phyloP scores from a whole-genome alignment of 2,797 vertebrate species.

The Pseudopleuronectes americanus region DNA sequence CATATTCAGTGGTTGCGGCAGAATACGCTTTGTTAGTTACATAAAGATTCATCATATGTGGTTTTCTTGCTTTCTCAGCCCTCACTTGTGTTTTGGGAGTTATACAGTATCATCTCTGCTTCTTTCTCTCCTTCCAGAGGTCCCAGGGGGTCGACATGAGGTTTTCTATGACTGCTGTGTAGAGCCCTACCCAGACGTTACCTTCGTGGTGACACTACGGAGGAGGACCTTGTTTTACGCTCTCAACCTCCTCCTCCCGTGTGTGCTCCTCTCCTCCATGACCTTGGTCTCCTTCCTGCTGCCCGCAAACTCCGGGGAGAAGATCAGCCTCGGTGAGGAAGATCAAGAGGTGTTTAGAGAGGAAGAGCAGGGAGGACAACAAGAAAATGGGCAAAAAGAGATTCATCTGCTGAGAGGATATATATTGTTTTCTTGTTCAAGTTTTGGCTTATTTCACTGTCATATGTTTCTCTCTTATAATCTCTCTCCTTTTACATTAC shows the following conservation, averaged over 20 bases:
- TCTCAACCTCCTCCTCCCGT: slow-evolving; percentile 86
- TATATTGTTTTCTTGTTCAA: background rate
- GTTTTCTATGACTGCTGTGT: slow-evolving; percentile 86
- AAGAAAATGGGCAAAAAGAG: slow-evolving; percentile 1
- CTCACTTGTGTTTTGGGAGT: background rate
- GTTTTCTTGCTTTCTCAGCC: background rate
- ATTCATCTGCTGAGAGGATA: background rate
- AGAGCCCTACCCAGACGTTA: slow-evolving; percentile 86
- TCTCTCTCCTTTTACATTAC: slow-evolving; percentile 10
- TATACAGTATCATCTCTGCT: background rate
- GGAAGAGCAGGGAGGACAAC: background rate
- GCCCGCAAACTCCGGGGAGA: slow-evolving; percentile 86
- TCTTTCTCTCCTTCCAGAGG: slow-evolving; percentile 64
- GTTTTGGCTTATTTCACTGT: slow-evolving; percentile 2
- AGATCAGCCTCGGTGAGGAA: slow-evolving; percentile 81
- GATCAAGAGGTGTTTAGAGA: slow-evolving; percentile 6
- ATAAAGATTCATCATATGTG: background rate
- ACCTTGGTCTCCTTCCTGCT: slow-evolving; percentile 85
- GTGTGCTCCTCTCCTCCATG: slow-evolving; percentile 87
- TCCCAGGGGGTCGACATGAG: slow-evolving; percentile 83
- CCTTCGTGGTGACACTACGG: slow-evolving; percentile 85
- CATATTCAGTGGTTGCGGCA: background rate
- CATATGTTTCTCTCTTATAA: slow-evolving; percentile 1
- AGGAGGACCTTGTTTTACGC: slow-evolving; percentile 86
- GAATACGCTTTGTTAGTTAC: background rate